Conservation (phyloP, 2,888 invertebrate genomes). For the Artemia sinica region DNA sequence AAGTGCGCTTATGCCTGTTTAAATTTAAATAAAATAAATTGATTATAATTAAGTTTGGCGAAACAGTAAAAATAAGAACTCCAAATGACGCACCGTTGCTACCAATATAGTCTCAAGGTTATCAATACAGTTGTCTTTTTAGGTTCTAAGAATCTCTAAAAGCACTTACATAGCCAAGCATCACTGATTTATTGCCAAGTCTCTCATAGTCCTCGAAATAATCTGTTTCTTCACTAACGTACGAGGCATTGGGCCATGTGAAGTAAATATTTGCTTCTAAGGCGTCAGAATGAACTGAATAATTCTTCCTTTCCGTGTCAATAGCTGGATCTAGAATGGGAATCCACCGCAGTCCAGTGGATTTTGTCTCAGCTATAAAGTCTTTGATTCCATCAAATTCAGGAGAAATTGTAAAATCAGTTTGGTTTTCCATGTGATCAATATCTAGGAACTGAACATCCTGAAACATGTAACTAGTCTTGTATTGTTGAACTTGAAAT, state of each 20-base stretch:
- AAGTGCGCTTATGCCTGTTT: no score
- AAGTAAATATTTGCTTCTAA: slow-evolving; percentile 17
- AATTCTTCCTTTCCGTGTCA: background rate
- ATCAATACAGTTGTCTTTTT: no score
- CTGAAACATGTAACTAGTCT: slow-evolving; percentile 19
- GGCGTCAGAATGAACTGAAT: background rate
- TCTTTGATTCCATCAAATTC: slow-evolving; percentile 15
- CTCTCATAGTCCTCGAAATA: background rate
- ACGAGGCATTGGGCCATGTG: background rate
- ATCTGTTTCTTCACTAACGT: background rate
- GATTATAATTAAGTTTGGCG: no score
- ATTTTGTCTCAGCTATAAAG: slow-evolving; percentile 11
- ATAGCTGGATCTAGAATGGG: slow-evolving; percentile 19
- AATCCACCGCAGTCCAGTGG: slow-evolving; percentile 14
- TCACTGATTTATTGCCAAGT: background rate
- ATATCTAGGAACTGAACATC: slow-evolving; percentile 31
- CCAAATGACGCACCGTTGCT: no score
- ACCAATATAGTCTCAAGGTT: no score
- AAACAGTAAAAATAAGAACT: no score
- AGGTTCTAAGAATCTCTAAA: background rate
- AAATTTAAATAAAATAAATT: no score
- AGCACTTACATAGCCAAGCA: slow-evolving; percentile 6
- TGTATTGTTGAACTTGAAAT: no score
- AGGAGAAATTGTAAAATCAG: slow-evolving; percentile 29
- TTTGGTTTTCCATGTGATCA: slow-evolving; percentile 32